Evolutionary conservation across 1,140 invertebrate genomes (phyloP), one percentile per base, ranked within the genome.

Genomic region (Bombus fervidus): DNA sequence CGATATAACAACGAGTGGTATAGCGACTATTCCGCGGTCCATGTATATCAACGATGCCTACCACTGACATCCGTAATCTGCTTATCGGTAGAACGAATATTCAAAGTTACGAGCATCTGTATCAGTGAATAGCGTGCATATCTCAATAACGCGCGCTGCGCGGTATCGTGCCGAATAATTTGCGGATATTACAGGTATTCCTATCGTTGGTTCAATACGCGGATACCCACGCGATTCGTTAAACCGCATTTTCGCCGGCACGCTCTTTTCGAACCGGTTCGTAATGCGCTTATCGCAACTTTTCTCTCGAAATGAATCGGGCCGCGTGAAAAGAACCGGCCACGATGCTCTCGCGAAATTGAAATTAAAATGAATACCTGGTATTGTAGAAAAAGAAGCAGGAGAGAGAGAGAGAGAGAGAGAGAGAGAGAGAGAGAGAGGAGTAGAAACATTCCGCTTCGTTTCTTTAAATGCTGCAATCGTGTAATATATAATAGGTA

Each of bases 81-180:
- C 43, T 80, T 80, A 80, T 80, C 78, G 28, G 18, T 18, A 37
- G 15, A 57, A 80, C 64, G 66, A 80, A 57, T 71, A 71, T 71
- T 71, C 41, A 18, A 80, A 69, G 78, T 80, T 80, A 80, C 66
- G 78, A 80, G 66, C 43, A 71, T 53, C 34, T 71, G 43, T 53
- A 71, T 71, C 43, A 12, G 13, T 31, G 43, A 80, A 71, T 71
- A 80, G 78, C 34, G 66, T 22, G 34, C 78, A 37, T 53, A 80
- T 80, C 78, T 62, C 62, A 68, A 68, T 79, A 79, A 79, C 41
- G 41, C 62, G 31, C 22, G 53, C 2, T 1, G 77, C 71, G 6
- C 41, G 77, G 25, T 68, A 79, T 79, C 64, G 64, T n/a, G 25
- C 9, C 31, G 41, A 79, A 79, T 79, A 79, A 79, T 79, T 79